Evolutionary conservation across 2,113 vertebrate genomes (phyloP), one percentile per base, ranked within the genome.

Genomic region (Prionailurus bengalensis): DNA sequence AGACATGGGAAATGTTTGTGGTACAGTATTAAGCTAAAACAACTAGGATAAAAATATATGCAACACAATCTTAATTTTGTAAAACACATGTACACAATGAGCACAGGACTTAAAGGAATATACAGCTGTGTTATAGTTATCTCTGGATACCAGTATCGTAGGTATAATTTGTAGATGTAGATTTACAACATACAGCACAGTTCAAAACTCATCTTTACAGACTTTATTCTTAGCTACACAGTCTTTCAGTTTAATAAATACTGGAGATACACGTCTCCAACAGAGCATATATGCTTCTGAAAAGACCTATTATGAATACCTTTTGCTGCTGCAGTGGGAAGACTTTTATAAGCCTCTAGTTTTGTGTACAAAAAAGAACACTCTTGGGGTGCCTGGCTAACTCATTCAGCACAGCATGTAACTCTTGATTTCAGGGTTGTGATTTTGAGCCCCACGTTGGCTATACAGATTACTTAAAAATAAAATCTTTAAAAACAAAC

Each of bases 221-320:
- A 53, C n/a, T 81, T 95, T 66, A 73, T 84, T 93, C 66, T 70
- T 91, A 51, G 48, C 55, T 80, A 45, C 19, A 48, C 0, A 84
- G 55, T 73, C 23, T 91, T 89, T 84, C 45, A 51, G 51, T 55
- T 89, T 79, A 36, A 84, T 70, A 87, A 89, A 95, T 27, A 78
- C 27, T 55, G 42, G 61, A 55, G 82, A 85, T 9, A 31, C 27
- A 89, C 45, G 25, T 39, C 48, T 90, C 42, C 29, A 63, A 42
- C 4, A 78, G n/a, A 70, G 61, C 13, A 86, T 19, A 73, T 4
- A 76, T 0, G 25, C 7, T 82, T 42, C 53, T 15, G 12, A 33
- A 81, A 71, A 81, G 53, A 73, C 82, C 45, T 63, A 3, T 68
- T 39, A 19, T 0, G 12, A 87, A 86, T 42, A 16, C 12, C 11